A percentile compares a stretch with the other conserved stretches of the same genome.
phyloP scores from a whole-genome alignment of 92 coral and sea anemone species.

The Porites lobata region DNA sequence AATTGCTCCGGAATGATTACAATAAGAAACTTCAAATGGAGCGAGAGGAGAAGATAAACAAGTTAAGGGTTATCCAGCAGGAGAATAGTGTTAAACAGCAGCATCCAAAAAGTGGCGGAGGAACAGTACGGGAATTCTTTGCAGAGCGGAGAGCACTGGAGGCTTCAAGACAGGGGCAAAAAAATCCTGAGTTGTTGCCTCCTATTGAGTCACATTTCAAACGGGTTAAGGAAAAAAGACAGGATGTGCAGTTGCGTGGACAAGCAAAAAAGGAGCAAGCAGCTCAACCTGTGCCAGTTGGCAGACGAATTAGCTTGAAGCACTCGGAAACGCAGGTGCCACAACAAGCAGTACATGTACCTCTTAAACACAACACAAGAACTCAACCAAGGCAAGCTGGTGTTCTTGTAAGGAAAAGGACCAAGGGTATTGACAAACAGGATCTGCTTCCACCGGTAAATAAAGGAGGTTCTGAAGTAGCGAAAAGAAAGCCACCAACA shows the following conservation, averaged over 20 bases:
- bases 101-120: constrained; percentile 51
- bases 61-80: constrained; percentile 54
- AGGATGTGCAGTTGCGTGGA: background rate
- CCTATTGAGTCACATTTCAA: constrained; percentile 90
- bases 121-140: constrained; percentile 95
- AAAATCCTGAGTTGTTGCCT: constrained; percentile 79
- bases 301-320: constrained; percentile 13
- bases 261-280: constrained; percentile 2
- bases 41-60: constrained; percentile 81
- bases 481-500: constrained; percentile 75
- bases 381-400: constrained; percentile 19
- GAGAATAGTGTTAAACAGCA: constrained; percentile 43
- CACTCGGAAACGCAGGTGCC: background rate
- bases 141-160: constrained; percentile 92
- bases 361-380: background rate
- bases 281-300: constrained; percentile 14
- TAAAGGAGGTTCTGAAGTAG: constrained; percentile 34
- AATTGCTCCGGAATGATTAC: constrained; percentile 82
- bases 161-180: constrained; percentile 69
- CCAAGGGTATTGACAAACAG: constrained; percentile 86
- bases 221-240: constrained; percentile 76
- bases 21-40: constrained; percentile 87
- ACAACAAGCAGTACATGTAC: constrained; percentile 26
- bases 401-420: constrained; percentile 59
- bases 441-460: constrained; percentile 86